Evolutionary conservation across 2,797 vertebrate species (phyloP), one percentile per base, ranked within the genome.

Genomic region (Sebastes flavidus): DNA sequence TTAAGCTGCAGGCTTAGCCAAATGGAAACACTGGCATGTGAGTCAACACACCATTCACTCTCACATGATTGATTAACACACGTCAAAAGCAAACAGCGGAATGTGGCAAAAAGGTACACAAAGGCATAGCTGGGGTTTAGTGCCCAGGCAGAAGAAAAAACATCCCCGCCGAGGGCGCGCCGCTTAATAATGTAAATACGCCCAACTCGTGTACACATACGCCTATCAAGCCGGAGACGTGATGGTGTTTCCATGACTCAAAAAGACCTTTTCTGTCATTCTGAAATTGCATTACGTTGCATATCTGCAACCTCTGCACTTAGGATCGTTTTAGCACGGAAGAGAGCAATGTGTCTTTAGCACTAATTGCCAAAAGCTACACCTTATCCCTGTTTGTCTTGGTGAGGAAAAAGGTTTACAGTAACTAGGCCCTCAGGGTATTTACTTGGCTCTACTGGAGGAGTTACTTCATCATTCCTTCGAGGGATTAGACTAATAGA

Each of bases 21-120:
- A 95, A 95, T 94, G 92, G 94, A 95, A 95, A 95, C 94, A 95
- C 90, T 94, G 94, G 94, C 92, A 93, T 91, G 89, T 89, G 94
- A 95, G 93, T 93, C 91, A 93, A 93, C 93, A 86, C 91, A 90
- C 87, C 83, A 91, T 94, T 94, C 93, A 73, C 87, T 89, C 89
- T 94, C 94, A 93, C 93, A 92, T 95, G 94, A 95, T 93, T 94
- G 92, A 94, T 95, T 94, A 93, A 91, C 92, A 85, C 94, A 94
- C 93, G 94, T 94, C 93, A 65, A 94, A 94, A 91, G 93, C 92
- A 94, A 94, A 95, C 94, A 92, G 88, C 32, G 91, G 93, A 94
- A 95, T 95, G 93, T 92, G 92, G 92, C 90, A 90, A 91, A 93
- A 94, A 93, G 87, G 89, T 95, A 95, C 92, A 95, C 94, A 94